A percentile compares a stretch with the other conserved stretches of the same genome.
Conservation (phyloP, 1,140 invertebrate species). For the Grapholita molesta region DNA sequence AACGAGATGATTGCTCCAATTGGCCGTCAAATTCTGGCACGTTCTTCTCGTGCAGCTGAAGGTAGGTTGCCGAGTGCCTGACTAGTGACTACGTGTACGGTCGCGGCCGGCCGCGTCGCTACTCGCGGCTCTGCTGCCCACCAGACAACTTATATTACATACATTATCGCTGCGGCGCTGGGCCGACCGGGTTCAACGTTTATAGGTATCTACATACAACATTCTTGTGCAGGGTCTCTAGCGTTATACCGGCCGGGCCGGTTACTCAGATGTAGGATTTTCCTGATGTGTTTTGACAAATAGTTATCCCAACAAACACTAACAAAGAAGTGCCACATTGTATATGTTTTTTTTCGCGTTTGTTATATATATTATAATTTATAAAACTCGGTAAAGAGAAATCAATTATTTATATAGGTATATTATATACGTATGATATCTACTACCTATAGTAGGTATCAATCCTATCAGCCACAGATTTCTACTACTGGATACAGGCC, state of each 20-base stretch:
- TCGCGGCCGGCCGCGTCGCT: constrained; percentile 43
- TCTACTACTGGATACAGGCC: too few species aligned
- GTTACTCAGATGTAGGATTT: background rate
- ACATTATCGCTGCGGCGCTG: background rate
- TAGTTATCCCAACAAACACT: too few species aligned
- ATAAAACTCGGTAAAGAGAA: too few species aligned
- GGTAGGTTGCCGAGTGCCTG: constrained; percentile 23
- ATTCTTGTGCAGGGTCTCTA: background rate
- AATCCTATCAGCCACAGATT: too few species aligned
- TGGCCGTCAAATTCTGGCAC: constrained; percentile 60
- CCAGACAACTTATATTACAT: constrained; percentile 39
- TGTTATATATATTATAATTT: too few species aligned
- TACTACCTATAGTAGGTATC: too few species aligned
- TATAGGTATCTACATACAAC: background rate
- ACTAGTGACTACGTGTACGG: constrained; percentile 43
- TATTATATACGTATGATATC: too few species aligned
- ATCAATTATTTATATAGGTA: too few species aligned
- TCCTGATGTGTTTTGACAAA: background rate
- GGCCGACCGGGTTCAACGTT: background rate
- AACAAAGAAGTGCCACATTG: too few species aligned
- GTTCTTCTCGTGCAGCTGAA: constrained; percentile 45
- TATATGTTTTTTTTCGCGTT: too few species aligned
- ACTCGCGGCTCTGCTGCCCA: constrained; percentile 49
- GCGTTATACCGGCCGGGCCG: background rate
- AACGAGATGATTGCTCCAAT: constrained; percentile 74